Base-by-base conservation (phyloP, 2,113 vertebrate genomes). In the Xiphophorus couchianus region DNA sequence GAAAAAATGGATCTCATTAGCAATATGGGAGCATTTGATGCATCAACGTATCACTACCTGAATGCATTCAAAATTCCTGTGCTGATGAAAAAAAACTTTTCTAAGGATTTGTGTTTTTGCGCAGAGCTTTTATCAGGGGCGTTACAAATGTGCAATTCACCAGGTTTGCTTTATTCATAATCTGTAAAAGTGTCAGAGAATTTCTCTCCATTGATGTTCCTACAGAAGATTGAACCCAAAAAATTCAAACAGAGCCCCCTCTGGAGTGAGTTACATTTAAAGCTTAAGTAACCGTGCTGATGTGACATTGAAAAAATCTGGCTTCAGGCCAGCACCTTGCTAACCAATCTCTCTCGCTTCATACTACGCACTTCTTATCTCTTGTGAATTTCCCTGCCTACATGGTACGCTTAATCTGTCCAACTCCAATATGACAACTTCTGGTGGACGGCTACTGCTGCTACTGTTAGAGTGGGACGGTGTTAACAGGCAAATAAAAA, bases 401-500 rank as follows among this genome's bases (percentile, higher is more conserved):
- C 27, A 51, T 29, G 29, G 29, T 4, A 44, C 12, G 33, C 39
- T 73, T 73, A 77, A 79, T 66, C 5, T 11, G 58, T 69, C 15
- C 1, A 31, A 61, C 64, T 29, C 9, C 63, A 5, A 8, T 71
- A 73, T 58, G 54, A 77, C 78, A 54, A 17, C 76, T 75, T 7
- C 19, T 48, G 61, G 8, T 54, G 28, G 66, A 62, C n/a, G 13
- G 69, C 74, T 22, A 28, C 48, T 28, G 19, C 48, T 27, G 39
- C 69, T 60, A 62, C 51, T 62, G 62, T 42, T 71, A 39, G 69
- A 75, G 70, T 58, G 51, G n/a, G 25, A n/a, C 25, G 1, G 51
- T 58, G 51, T 58, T 58, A 58, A 58, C 66, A 80, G 58, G 31
- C 30, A 12, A 51, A 39, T 81, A 29, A 85, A 83, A 88, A 80